Conservation (phyloP, 2,113 vertebrate genomes). For the Aepyceros melampus region DNA sequence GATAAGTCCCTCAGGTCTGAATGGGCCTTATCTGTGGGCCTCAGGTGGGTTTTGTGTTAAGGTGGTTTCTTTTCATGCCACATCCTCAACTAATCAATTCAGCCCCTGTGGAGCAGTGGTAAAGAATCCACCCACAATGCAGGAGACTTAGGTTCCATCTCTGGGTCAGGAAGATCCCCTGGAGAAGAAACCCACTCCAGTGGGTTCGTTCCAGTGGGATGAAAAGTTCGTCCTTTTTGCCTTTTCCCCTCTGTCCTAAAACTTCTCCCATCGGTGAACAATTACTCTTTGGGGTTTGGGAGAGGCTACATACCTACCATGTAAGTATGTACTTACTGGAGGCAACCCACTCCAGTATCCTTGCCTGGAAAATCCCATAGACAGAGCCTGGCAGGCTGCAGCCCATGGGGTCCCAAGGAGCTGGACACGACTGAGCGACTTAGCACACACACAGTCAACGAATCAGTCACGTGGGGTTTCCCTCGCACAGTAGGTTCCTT, state of each 20-base stretch:
- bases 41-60: neutral
- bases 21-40: neutral
- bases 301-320: neutral
- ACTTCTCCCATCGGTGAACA: neutral
- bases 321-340: neutral
- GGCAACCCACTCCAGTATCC: neutral
- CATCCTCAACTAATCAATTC: neutral
- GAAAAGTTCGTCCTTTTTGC: neutral
- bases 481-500: neutral
- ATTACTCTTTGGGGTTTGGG: neutral
- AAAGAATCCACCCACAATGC: neutral
- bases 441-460: neutral
- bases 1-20: neutral
- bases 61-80: neutral
- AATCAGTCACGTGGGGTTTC: rapidly evolving
- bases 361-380: neutral
- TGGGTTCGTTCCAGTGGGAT: neutral
- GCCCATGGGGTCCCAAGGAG: neutral
- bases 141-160: neutral
- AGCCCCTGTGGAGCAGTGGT: neutral
- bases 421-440: neutral
- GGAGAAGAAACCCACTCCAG: neutral
- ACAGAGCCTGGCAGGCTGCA: neutral
- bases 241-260: neutral
- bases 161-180: neutral